phyloP scores from a whole-genome alignment of 2,888 invertebrate genomes.

The Camponotus fellah region DNA sequence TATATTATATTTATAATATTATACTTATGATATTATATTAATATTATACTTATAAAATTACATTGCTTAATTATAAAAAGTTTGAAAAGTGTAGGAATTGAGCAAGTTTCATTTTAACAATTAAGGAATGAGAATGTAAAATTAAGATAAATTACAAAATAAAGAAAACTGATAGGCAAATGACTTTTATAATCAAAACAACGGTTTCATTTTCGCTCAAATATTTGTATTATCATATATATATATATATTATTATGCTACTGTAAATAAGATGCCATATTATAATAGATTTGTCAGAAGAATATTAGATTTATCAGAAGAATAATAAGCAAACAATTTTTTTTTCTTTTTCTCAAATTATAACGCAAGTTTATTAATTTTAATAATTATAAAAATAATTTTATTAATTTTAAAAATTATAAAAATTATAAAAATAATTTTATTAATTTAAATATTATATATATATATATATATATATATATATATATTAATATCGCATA shows the following conservation, averaged over 20 bases:
- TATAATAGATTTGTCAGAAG: neutral
- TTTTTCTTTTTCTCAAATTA: neutral
- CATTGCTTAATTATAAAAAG: neutral
- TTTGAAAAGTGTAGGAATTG: neutral
- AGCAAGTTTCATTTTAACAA: neutral
- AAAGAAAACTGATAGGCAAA: neutral
- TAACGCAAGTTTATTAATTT: neutral
- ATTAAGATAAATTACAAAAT: neutral
- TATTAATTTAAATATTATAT: neutral
- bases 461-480: neutral
- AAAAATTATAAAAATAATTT: neutral
- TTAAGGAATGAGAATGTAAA: neutral
- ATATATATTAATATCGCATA: neutral
- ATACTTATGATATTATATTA: too few relatives aligned
- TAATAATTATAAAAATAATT: neutral
- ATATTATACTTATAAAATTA: too few relatives aligned
- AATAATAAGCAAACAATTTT: neutral
- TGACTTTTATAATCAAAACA: neutral
- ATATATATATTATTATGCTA: neutral
- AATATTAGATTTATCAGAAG: neutral
- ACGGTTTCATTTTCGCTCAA: neutral
- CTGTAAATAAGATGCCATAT: neutral
- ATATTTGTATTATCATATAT: neutral
- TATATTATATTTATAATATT: too few relatives aligned
- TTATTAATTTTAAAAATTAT: neutral